Evolutionary conservation across 2,797 vertebrate species (phyloP), one percentile per base, ranked within the genome.

Genomic region (Falco novaeseelandiae): DNA sequence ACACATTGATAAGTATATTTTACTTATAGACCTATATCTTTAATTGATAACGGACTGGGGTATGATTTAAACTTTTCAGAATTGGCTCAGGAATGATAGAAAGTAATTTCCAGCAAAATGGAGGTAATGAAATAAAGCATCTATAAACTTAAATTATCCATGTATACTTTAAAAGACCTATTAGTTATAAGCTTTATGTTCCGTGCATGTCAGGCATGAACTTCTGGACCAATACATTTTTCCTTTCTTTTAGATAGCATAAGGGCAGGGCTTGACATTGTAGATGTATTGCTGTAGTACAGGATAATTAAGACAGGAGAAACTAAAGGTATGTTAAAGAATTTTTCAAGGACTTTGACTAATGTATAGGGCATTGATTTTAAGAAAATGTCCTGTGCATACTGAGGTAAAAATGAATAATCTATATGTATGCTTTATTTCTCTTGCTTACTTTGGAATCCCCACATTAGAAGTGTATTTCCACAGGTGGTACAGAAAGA

Each of bases 11-110:
- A 83, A 65, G 46, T 66, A 20, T 65, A 36, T 89, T 95, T 96
- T 80, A 86, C 20, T 96, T 59, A 62, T 66, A 81, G 83, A 70
- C 9, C 12, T 86, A 42, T 70, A 80, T 29, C 25, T 91, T 96
- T 91, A 91, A 57, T 89, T 86, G 34, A 25, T 67, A 19, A 80
- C 29, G 83, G 93, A 76, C 12, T 87, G 65, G 40, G 74, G 52
- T 89, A 85, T 73, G 20, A 87, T 91, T 93, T 90, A 77, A 71
- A 87, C 15, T 44, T 89, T 85, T 93, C 48, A 87, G 48, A 92
- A 77, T 82, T 72, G 61, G 80, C 54, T 91, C 83, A 85, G 40
- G 29, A 76, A 78, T 89, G 40, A 91, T 79, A 91, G 59, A 97
- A 85, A 72, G 83, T 59, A 8, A 67, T 83, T 77, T 65, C 42